Conservation (phyloP, 2,888 invertebrate species). For the Drosophila dives region DNA sequence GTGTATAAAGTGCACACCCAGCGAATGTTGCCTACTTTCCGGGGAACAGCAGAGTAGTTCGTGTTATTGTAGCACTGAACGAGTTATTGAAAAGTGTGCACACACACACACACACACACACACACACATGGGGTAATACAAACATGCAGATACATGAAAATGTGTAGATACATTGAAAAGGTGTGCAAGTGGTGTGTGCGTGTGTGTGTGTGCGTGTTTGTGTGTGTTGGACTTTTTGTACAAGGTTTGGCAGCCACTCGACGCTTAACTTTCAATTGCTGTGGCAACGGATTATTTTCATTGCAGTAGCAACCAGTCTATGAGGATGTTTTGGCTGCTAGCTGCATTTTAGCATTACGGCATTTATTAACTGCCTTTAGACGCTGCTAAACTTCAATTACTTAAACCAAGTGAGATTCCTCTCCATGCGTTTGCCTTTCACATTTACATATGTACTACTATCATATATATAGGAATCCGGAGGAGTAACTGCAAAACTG, state of each 20-base stretch:
- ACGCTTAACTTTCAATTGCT: constrained; percentile 78
- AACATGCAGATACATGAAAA: constrained; percentile 47
- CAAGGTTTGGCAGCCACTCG: constrained; percentile 49
- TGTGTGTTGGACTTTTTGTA: constrained; percentile 44
- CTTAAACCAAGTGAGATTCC: constrained; percentile 52
- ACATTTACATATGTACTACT: not conserved
- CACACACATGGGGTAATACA: constrained; percentile 21
- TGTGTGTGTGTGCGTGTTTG: constrained; percentile 1
- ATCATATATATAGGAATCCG: constrained; percentile 28
- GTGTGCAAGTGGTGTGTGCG: constrained; percentile 45
- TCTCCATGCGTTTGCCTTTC: constrained; percentile 4
- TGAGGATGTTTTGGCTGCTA: constrained; percentile 35
- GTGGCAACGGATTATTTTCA: constrained; percentile 78
- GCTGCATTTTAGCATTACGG: constrained; percentile 33
- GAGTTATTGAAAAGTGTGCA: constrained; percentile 72
- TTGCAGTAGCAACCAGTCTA: constrained; percentile 46
- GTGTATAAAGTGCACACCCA: constrained; percentile 28
- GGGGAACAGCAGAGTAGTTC: constrained; percentile 30
- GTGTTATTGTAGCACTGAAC: constrained; percentile 75
- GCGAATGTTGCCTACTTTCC: constrained; percentile 47
- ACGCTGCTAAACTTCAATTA: constrained; percentile 66
- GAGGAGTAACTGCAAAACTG: constrained; percentile 32
- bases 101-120: constrained; percentile 36
- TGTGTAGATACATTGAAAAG: constrained; percentile 69
- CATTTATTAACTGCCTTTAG: constrained; percentile 62